Evolutionary conservation across 2,797 vertebrate species (phyloP), one percentile per base, ranked within the genome.

Genomic region (Cygnus olor): DNA sequence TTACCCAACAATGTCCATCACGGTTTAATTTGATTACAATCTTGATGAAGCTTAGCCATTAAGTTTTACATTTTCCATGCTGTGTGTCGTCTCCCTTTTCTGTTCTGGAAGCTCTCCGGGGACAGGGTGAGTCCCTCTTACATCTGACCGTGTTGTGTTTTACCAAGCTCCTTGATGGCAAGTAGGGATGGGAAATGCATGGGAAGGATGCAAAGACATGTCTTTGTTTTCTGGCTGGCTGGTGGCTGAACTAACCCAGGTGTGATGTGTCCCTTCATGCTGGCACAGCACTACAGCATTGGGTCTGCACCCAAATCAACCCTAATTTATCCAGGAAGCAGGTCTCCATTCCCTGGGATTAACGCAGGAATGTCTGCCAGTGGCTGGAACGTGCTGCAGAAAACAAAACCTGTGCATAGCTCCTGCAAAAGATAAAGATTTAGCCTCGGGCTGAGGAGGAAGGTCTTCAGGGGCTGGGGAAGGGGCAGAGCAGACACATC

Each of bases 401-500:
- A 82, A 82, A 66, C 47, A 49, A 49, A 88, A 60, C 38, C 18
- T 14, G 1, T 28, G 9, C 32, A 30, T 30, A n/a, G 34, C 61
- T 88, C 58, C 47, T 82, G 28, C 24, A 30, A 44, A 71, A 76
- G 42, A 27, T 60, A 47, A 58, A 65, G 42, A 25, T 54, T 66
- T 40, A 71, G 49, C 30, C 0, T 3, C 9, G 8, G 53, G 34
- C 40, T 28, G 44, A 83, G 60, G 61, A 72, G 68, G 25, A 71
- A 60, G 17, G 34, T 51, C 21, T 58, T 17, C 28, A 0, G 0
- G 21, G 38, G 53, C 38, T 0, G 1, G 32, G 40, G 30, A 74
- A 82, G 11, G 53, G 44, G 28, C 30, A 71, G 78, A 77, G 30
- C 0, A 1, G 63, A 34, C n/a, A 17, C 0, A 0, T n/a, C 0